Base-by-base conservation (phyloP, 2,113 vertebrate species). In the Hylia prasina region DNA sequence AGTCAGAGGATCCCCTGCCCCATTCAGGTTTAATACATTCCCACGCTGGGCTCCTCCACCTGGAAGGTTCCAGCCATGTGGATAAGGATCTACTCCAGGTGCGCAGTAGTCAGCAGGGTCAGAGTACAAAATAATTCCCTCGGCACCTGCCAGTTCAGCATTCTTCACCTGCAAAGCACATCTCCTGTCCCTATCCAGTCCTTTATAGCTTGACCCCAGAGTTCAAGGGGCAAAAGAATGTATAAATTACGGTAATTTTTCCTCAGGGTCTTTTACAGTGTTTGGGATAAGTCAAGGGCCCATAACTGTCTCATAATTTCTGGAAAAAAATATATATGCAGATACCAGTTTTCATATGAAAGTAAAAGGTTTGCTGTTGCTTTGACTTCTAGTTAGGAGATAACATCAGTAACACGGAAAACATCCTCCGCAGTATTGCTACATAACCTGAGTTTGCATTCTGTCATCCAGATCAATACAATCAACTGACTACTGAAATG, bases 1-100 rank as follows among this genome's bases (percentile, higher is more conserved):
- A 17, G 99, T 99, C 50, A 99, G 98, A 20, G 99, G 99, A 89
- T 99, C 99, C 54, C 99, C 99, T 14, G 99, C 99, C 30, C 99
- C 99, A 35, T 99, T 99, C 66, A 99, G 98, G 85, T 98, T 99
- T 83, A 99, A 98, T 7, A 99, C 97, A 84, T 99, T 99, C 44
- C 99, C 99, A 90, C 99, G 98, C 80, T 99, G 99, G 80, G 96
- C 99, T 85, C 99, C 99, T 40, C 97, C 98, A 63, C 98, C 98
- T 4, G 99, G 99, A 31, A 99, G 98, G 94, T 99, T 99, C 99
- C 99, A 99, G 45, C 99, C 99, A 5, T 98, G 87, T 40, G 99
- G 99, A 96, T 99, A 99, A 23, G 99, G 89, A 76, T 98, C 81
- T 42, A 98, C 98, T n/a, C 98, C 99, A 23, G 97, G 87, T 28